Evolutionary conservation across 2,888 invertebrate species (phyloP), one percentile per base, ranked within the genome.

Genomic region (Antheraea yamamai): DNA sequence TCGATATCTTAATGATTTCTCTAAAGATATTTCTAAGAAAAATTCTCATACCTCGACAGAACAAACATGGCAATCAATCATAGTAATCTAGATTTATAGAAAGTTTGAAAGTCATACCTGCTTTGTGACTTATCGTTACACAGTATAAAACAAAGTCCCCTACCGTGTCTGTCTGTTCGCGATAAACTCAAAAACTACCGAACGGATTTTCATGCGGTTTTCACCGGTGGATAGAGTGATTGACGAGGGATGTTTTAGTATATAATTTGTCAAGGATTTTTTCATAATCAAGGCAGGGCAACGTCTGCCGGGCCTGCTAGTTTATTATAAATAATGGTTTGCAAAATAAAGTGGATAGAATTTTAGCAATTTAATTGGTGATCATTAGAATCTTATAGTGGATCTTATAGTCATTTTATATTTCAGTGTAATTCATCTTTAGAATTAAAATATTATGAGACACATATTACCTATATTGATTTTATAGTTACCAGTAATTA

Each of bases 11-110:
- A 47, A 23, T 23, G 1, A 61, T n/a, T 61, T 61, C 23, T 23
- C 61, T 20, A 61, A 12, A 23, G 10, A 20, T 61, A n/a, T 61
- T 61, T 61, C 61, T 8, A 20, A 61, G 61, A 68, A 35, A 35
- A 68, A 68, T 30, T 68, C 68, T 68, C 30, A 35, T 68, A 68
- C 30, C 18, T 58, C 55, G 47, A 23, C 51, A 75, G 74, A 66
- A 75, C 74, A 71, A 74, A 76, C 58, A 76, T 68, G 66, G 75
- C n/a, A 55, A 76, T 35, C 68, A 35, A 68, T 68, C 68, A 68
- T 12, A 35, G 35, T 68, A 30, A 68, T 68, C 35, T 30, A 61
- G 18, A 68, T 18, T 68, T 20, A 18, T 68, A 68, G 68, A 68
- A 68, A 68, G 68, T n/a, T 23, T 61, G 61, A 61, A 61, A 61